A percentile compares a stretch with the other conserved stretches of the same genome.
Evolutionary conservation across 2,113 vertebrate species (phyloP).

Genomic region (Saimiri boliviensis): DNA sequence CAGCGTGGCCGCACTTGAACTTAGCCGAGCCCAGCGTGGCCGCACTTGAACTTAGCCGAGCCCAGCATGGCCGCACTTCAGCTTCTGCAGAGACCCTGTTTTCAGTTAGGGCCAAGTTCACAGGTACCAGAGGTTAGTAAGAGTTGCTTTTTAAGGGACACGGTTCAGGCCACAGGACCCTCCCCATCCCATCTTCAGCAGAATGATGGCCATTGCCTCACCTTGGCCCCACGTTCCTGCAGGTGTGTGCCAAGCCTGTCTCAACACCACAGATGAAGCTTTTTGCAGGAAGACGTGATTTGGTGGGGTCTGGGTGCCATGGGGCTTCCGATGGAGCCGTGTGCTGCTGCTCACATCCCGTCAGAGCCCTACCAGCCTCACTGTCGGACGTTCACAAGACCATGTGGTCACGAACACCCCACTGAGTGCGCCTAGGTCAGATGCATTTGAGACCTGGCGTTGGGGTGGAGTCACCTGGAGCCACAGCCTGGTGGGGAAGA

Average conservation of each 20-base stretch:
- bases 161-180: background rate
- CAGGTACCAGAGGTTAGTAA: background rate
- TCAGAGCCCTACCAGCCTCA: background rate
- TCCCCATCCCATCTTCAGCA: background rate
- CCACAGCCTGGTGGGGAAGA: background rate
- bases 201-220: fast-evolving
- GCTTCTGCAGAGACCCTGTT: background rate
- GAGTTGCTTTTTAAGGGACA: background rate
- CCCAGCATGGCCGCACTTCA: too few species aligned
- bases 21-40: background rate
- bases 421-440: too few species aligned
- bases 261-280: background rate
- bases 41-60: fast-evolving
- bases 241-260: background rate
- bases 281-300: background rate
- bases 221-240: background rate
- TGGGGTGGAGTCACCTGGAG: background rate
- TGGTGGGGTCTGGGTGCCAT: background rate
- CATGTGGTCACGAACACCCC: fast-evolving
- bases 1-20: too few species aligned
- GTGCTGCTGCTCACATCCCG: background rate
- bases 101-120: background rate
- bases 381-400: background rate
- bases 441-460: background rate
- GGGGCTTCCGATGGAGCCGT: background rate